Base-by-base conservation (phyloP, 1,140 invertebrate genomes). In the Drosophila micromelanica region DNA sequence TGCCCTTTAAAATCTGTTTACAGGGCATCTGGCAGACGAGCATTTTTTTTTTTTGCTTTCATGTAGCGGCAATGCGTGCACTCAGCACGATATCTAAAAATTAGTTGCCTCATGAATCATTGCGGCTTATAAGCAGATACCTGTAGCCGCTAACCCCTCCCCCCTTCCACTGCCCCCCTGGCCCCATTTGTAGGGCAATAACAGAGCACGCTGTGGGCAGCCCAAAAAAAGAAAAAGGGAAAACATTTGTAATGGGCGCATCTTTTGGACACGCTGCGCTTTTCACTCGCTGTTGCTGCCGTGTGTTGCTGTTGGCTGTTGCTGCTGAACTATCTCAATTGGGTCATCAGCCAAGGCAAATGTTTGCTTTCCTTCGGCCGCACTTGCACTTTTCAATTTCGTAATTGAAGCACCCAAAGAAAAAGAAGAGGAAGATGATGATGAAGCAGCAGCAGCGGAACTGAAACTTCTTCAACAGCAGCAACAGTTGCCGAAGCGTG, bases 311-410 rank as follows among this genome's bases (percentile, higher is more conserved):
- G 38, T 30, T 57, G 52, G 20, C 11, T 55, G 38, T 43, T 56
- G 55, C 15, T n/a, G 55, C 55, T 57, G 70, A 71, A 57, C 78
- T 84, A 85, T 85, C 80, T 70, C 80, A 85, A 85, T 74, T 71
- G 65, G 81, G 77, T 70, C 78, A 85, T 85, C 81, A 63, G 67
- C 49, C 61, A 59, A 65, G 46, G 54, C 45, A 65, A 65, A 65
- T 64, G 55, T 64, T 54, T 54, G 56, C 55, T 54, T 57, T 45
- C 40, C 45, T 67, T 55, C 38, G 45, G 59, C 59, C 52, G 75
- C 82, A 86, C 82, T 86, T 86, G 82, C 82, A 87, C 82, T 86
- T 86, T 86, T 80, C 82, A 57, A 82, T 76, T 76, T 78, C 65
- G 75, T 75, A 77, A 77, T 77, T 74, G 75, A 77, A 76, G 70